Percentiles rank a stretch among this genome's conserved stretches.
These are phyloP conservation scores for Clitarchus hookeri DNA, from an alignment of 2,888 invertebrate genomes.

Conservation along the genomic window DNA sequence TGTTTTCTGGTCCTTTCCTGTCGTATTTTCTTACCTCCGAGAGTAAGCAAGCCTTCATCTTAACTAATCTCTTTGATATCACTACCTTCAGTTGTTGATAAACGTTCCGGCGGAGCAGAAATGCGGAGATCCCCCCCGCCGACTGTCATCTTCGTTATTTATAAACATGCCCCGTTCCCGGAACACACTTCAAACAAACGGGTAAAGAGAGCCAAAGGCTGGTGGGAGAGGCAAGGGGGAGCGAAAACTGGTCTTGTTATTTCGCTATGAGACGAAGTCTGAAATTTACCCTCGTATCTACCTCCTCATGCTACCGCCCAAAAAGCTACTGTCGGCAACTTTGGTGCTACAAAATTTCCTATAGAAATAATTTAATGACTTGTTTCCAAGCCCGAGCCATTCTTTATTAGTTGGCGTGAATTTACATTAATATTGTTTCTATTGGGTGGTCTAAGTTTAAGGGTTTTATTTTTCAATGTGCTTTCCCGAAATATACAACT, in stretches of 20 bases:
- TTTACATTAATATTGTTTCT: too few species aligned
- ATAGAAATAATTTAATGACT: too few species aligned
- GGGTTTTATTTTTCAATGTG: too few species aligned
- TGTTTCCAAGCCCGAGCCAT: too few species aligned
- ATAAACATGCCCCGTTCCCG: not conserved
- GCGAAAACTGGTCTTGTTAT: slow-evolving; percentile 2
- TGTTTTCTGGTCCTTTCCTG: not conserved
- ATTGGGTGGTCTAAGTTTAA: too few species aligned
- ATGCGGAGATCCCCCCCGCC: not conserved
- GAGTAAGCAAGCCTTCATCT: not conserved
- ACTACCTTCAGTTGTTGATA: not conserved
- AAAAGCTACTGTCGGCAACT: not conserved
- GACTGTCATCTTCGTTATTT: slow-evolving; percentile 14
- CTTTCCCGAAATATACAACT: too few species aligned
- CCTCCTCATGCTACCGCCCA: too few species aligned
- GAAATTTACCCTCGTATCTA: not conserved
- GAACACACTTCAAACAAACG: not conserved
- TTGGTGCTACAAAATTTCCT: not conserved
- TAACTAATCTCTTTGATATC: slow-evolving; percentile 14
- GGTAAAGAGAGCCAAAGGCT: not conserved
- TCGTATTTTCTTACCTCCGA: slow-evolving; percentile 4
- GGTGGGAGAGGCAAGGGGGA: not conserved
- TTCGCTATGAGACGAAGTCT: not conserved
- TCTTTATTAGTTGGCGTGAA: too few species aligned
- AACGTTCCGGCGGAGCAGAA: slow-evolving; percentile 4